Percentiles rank a stretch among this genome's conserved stretches.
phyloP scores from a whole-genome alignment of 1,140 invertebrate genomes.

The Drosophila baimaii region DNA sequence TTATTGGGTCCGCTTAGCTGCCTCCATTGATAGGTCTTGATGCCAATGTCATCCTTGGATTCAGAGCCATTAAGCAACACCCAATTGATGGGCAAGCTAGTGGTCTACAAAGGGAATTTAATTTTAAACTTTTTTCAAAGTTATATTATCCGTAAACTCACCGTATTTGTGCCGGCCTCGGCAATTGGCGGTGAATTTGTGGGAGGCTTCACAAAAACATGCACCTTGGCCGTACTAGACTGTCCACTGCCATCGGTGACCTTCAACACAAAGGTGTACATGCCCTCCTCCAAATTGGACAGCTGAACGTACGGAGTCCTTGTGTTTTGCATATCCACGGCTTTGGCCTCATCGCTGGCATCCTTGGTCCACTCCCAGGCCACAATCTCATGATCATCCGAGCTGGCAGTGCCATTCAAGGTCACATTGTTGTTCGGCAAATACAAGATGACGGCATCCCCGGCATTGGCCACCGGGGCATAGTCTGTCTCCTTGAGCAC shows the following conservation, averaged over 20 bases:
- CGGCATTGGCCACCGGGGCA: constrained; percentile 97
- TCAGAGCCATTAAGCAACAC: constrained; percentile 91
- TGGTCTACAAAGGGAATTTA: constrained; percentile 86
- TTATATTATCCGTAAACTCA: constrained; percentile 18
- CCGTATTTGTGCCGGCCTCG: constrained; percentile 86
- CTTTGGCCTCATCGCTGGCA: constrained; percentile 91
- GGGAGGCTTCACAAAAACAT: constrained; percentile 96
- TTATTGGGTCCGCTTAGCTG: constrained; percentile 89
- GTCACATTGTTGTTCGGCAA: constrained; percentile 95
- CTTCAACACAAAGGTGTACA: constrained; percentile 97
- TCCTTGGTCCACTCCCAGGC: constrained; percentile 98
- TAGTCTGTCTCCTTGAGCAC: constrained; percentile 97
- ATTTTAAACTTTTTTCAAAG: neutral
- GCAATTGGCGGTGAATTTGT: constrained; percentile 93
- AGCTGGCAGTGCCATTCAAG: constrained; percentile 94
- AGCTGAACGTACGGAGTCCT: constrained; percentile 91
- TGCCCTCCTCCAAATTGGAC: constrained; percentile 95
- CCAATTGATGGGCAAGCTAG: constrained; percentile 92
- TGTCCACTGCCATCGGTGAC: constrained; percentile 96
- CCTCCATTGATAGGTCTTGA: constrained; percentile 93
- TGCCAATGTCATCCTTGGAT: constrained; percentile 94
- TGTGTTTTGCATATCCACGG: constrained; percentile 97
- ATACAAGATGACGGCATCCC: constrained; percentile 95
- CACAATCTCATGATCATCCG: constrained; percentile 96
- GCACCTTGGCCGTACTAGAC: constrained; percentile 92